Base-by-base conservation (phyloP, 2,888 invertebrate genomes). In the Nomada ferruginata region DNA sequence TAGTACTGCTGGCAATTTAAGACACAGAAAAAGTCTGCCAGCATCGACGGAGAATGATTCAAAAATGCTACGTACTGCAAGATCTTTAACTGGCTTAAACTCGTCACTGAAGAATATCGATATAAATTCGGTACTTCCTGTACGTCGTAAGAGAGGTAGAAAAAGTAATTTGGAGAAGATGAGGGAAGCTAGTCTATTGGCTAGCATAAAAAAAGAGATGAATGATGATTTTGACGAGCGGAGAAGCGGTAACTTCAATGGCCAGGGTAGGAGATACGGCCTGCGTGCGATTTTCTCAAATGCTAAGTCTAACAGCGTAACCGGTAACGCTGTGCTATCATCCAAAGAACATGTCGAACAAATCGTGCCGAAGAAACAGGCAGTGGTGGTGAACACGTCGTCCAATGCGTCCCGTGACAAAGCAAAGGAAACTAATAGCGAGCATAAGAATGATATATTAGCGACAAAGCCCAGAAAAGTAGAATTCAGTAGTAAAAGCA, bases 111-210 rank as follows among this genome's bases (percentile, higher is more conserved):
- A 60, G 7, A 29, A 74, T 1, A 26, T 65, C 57, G n/a, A 15
- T 47, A 57, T 36, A 26, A 68, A 52, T 26, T 44, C 47, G 11
- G 23, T 23, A 2, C 15, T 36, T 0, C 59, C 61, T n/a, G 26
- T 59, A 29, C 63, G 50, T 2, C 71, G 74, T 5, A 78, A 64
- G 47, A 70, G 59, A 26, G 74, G 71, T 7, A 57, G 52, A 15
- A 78, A 71, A n/a, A 68, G 52, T 26, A 69, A 73, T 18, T 11
- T 53, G 2, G 36, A 66, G 10, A 72, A 66, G n/a, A 26, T 66
- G 26, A 44, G 11, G 50, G 61, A 66, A 57, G 20, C 20, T 20
- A 29, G 0, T 10, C 15, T 63, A 0, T 0, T n/a, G 5, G 44
- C 26, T n/a, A 36, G 2, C 10, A 10, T 13, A 5, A 68, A 44